These are phyloP conservation scores for Maconellicoccus hirsutus DNA, from an alignment of 1,140 invertebrate genomes.

Conservation along the genomic window DNA sequence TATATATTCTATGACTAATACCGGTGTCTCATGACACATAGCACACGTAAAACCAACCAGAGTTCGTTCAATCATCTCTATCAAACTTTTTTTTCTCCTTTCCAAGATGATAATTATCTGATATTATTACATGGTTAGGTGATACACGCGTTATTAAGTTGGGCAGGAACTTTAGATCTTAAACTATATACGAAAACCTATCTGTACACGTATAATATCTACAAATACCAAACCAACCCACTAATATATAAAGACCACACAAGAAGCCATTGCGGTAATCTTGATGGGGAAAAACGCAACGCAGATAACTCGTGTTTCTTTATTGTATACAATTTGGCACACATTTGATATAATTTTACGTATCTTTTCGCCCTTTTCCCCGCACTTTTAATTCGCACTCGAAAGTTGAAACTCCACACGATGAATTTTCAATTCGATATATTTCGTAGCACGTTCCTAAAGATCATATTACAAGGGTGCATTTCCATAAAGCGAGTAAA, in stretches of 20 bases:
- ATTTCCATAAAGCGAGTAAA: no score
- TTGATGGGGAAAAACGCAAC: not conserved
- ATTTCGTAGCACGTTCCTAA: no score
- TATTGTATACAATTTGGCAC: no score
- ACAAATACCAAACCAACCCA: conserved; percentile 3
- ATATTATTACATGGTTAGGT: conserved; percentile 9
- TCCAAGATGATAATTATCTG: conserved; percentile 9
- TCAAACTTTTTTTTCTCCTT: not conserved
- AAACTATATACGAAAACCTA: conserved; percentile 5
- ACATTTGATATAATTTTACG: no score
- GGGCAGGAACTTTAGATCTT: not conserved
- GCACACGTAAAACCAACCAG: not conserved
- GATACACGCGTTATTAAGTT: conserved; percentile 4
- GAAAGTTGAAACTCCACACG: no score
- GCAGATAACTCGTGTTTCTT: no score
- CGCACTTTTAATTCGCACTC: no score
- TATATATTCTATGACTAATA: not conserved
- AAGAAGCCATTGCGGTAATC: not conserved
- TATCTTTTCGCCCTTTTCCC: no score
- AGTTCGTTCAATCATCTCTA: not conserved
- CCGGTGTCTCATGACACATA: conserved; percentile 7
- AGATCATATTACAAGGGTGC: no score
- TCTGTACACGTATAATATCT: not conserved
- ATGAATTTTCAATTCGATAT: no score
- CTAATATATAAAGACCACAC: not conserved